Conservation (phyloP, 1,140 invertebrate species). For the Hirudo medicinalis region DNA sequence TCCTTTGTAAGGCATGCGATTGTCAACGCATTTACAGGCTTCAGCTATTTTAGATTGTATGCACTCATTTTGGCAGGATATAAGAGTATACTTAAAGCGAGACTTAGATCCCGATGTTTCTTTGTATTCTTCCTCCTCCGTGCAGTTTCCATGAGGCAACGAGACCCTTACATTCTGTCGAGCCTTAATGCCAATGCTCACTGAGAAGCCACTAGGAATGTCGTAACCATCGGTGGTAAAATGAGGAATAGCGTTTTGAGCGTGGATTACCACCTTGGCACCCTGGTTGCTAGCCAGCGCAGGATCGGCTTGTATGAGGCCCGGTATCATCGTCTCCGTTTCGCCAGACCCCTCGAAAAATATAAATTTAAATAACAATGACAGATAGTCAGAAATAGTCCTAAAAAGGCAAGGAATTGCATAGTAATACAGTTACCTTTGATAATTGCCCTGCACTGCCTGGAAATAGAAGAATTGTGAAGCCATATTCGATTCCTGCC, state of each 20-base stretch:
- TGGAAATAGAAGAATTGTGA: conserved; percentile 21
- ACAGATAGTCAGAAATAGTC: background rate
- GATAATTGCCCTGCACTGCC: conserved; percentile 12
- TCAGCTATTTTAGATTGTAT: conserved; percentile 20
- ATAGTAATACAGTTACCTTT: background rate
- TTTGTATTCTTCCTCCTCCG: conserved; percentile 7
- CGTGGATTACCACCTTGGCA: conserved; percentile 21
- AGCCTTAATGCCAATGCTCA: conserved; percentile 20
- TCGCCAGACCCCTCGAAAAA: background rate
- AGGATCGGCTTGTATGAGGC: conserved; percentile 20
- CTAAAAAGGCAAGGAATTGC: background rate
- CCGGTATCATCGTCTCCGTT: conserved; percentile 10
- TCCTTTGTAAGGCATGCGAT: conserved; percentile 15
- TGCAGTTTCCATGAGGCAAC: conserved; percentile 22
- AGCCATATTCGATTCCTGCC: conserved; percentile 22
- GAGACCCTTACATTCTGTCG: conserved; percentile 21
- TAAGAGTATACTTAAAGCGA: conserved; percentile 21
- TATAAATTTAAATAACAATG: background rate
- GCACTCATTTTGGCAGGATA: conserved; percentile 24
- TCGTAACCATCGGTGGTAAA: conserved; percentile 22
- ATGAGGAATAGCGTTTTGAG: conserved; percentile 20
- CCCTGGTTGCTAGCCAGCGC: conserved; percentile 21
- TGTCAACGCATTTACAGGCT: conserved; percentile 21
- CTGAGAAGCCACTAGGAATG: conserved; percentile 22
- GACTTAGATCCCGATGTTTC: background rate